Evolutionary conservation across 92 coral and sea anemone genomes (phyloP).

Genomic region (Porites cylindrica): DNA sequence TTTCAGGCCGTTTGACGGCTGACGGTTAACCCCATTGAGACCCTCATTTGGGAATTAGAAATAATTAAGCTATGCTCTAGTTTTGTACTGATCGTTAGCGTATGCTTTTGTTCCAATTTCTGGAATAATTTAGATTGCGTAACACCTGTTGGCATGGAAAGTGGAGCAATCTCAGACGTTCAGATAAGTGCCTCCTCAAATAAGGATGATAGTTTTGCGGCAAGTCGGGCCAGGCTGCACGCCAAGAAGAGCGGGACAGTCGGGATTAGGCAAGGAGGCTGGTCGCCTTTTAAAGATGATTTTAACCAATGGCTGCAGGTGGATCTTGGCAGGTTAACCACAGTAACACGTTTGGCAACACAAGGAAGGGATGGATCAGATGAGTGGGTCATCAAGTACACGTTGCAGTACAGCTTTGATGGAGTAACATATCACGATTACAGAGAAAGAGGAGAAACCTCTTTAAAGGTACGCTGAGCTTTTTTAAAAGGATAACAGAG

Average conservation of each 20-base stretch:
- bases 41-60: no score
- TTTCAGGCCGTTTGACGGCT: no score
- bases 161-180: background rate
- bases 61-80: no score
- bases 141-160: no score
- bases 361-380: background rate
- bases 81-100: no score
- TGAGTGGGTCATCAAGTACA: background rate
- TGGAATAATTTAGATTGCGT: no score
- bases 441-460: background rate
- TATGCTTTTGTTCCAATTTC: no score
- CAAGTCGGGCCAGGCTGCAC: background rate
- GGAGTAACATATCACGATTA: background rate
- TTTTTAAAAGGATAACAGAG: no score
- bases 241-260: background rate
- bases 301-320: background rate
- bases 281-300: background rate
- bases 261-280: background rate
- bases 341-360: background rate
- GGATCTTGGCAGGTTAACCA: background rate
- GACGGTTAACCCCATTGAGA: no score
- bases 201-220: background rate
- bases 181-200: background rate
- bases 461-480: background rate
- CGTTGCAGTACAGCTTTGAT: background rate